These are phyloP conservation scores for Hirundo rustica DNA, from an alignment of 2,797 vertebrate genomes.

Conservation along the genomic window DNA sequence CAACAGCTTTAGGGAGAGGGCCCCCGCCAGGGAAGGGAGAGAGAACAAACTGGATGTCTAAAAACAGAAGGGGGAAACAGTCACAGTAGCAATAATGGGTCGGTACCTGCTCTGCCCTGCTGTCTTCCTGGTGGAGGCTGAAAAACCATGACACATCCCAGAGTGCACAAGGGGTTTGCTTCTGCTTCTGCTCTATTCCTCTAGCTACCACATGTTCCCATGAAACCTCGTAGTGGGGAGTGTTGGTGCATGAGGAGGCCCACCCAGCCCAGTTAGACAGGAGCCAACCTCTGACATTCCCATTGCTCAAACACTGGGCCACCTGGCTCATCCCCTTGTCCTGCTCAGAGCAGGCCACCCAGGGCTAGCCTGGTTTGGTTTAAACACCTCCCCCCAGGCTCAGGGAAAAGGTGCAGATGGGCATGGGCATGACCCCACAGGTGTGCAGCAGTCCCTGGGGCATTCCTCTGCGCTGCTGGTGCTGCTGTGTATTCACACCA, in stretches of 20 bases:
- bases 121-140: neutral
- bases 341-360: neutral
- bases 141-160: neutral
- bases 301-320: rapidly evolving
- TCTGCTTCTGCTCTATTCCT: neutral
- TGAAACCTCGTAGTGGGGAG: rapidly evolving
- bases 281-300: neutral
- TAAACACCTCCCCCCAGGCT: neutral
- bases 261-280: too few relatives aligned
- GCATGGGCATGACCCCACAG: rapidly evolving
- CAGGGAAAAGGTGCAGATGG: neutral
- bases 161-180: rapidly evolving
- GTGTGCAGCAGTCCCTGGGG: rapidly evolving
- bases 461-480: neutral
- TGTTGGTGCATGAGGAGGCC: neutral
- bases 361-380: neutral
- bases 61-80: neutral
- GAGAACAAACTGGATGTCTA: neutral
- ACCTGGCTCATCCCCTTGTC: too few relatives aligned
- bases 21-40: neutral
- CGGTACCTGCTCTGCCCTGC: neutral
- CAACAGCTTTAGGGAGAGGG: conserved; percentile 17
- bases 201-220: neutral
- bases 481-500: conserved; percentile 2
- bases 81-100: neutral